Evolutionary conservation across 2,888 invertebrate genomes (phyloP).

Genomic region (Plemyria rubiginata): DNA sequence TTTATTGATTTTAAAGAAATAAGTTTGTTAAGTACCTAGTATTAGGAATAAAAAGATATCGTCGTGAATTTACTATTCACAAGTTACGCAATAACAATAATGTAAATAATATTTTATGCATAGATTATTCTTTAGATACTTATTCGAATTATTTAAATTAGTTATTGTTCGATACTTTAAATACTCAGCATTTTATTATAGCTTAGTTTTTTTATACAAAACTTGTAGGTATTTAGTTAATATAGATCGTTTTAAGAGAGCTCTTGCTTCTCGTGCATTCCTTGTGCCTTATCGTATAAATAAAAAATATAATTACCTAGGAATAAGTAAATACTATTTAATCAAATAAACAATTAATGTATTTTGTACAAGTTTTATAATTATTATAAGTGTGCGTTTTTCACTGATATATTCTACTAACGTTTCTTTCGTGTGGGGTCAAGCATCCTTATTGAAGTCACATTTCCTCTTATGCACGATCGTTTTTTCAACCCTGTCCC

Average conservation of each 20-base stretch:
- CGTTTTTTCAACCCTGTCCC: too few relatives aligned
- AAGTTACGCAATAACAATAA: constrained; percentile 41
- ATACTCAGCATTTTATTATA: constrained; percentile 34
- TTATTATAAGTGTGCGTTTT: neutral
- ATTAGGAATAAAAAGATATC: constrained; percentile 7
- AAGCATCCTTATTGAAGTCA: too few relatives aligned
- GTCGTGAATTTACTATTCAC: constrained; percentile 16
- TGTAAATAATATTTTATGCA: constrained; percentile 38
- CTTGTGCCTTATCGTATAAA: constrained; percentile 70
- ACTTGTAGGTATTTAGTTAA: constrained; percentile 10
- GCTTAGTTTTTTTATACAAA: constrained; percentile 25
- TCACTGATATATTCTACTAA: neutral
- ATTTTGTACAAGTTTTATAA: neutral
- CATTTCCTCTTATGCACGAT: too few relatives aligned
- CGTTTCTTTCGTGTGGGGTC: neutral
- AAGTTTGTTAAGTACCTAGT: constrained; percentile 13
- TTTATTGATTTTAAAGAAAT: constrained; percentile 44
- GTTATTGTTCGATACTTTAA: constrained; percentile 23
- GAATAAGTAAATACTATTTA: constrained; percentile 3
- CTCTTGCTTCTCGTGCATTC: constrained; percentile 72
- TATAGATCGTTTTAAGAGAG: constrained; percentile 25
- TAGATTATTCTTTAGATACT: constrained; percentile 24
- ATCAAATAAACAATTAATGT: neutral
- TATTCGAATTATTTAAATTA: constrained; percentile 24
- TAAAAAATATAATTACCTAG: neutral